phyloP scores from a whole-genome alignment of 2,888 invertebrate species.

The Tridacna gigas region DNA sequence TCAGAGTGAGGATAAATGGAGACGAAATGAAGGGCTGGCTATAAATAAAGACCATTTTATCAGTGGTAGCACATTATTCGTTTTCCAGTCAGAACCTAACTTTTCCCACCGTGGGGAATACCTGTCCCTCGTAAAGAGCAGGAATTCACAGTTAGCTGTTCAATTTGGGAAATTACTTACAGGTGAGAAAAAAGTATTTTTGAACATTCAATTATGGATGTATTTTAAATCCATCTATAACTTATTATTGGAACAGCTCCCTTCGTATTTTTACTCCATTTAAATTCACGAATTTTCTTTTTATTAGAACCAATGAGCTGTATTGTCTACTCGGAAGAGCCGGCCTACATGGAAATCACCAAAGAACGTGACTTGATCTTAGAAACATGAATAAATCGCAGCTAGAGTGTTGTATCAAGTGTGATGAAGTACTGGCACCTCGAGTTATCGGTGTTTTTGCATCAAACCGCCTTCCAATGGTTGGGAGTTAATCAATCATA shows the following conservation, averaged over 20 bases:
- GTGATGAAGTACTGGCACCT: constrained; percentile 22
- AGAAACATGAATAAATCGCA: constrained; percentile 43
- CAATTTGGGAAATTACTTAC: constrained; percentile 28
- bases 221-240: too few relatives aligned
- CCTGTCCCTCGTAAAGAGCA: constrained; percentile 20
- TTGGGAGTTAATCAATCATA: background rate
- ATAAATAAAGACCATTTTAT: constrained; percentile 27
- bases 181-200: constrained; percentile 9
- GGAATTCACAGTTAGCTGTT: constrained; percentile 11
- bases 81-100: constrained; percentile 40
- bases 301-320: constrained; percentile 49
- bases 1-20: constrained; percentile 37
- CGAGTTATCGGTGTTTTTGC: constrained; percentile 34
- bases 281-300: too few relatives aligned
- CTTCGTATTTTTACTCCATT: too few relatives aligned
- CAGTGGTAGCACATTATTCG: constrained; percentile 35
- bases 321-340: constrained; percentile 29
- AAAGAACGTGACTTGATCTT: constrained; percentile 32
- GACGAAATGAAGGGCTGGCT: constrained; percentile 38
- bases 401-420: constrained; percentile 39
- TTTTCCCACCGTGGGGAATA: constrained; percentile 43
- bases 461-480: constrained; percentile 27
- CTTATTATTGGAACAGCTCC: too few relatives aligned
- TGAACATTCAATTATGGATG: too few relatives aligned
- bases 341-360: constrained; percentile 35